Conservation (phyloP, 1,140 invertebrate genomes). For the Babylonia areolata region DNA sequence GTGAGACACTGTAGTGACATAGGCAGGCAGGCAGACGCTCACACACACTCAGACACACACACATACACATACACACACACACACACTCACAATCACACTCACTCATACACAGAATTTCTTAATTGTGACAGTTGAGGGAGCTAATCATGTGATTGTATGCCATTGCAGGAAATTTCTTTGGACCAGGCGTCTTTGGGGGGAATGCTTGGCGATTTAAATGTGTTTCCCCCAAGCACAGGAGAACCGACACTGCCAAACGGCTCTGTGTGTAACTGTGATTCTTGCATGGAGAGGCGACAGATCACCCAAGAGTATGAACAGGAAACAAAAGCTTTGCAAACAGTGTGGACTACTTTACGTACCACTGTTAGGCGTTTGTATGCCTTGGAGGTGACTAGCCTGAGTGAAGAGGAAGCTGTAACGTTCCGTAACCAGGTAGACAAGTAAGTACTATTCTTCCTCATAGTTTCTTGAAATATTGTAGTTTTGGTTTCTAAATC, state of each 20-base stretch:
- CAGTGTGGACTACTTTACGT: conserved; percentile 79
- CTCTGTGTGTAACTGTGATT: conserved; percentile 69
- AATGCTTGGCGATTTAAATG: conserved; percentile 58
- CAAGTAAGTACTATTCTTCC: conserved; percentile 68
- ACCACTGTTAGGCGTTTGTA: conserved; percentile 74
- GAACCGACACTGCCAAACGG: conserved; percentile 61
- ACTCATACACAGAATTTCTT: not conserved
- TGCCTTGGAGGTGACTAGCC: conserved; percentile 49
- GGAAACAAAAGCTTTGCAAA: conserved; percentile 78
- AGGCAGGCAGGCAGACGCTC: not conserved
- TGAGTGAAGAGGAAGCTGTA: conserved; percentile 62
- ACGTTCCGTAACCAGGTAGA: conserved; percentile 71
- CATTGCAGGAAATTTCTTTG: conserved; percentile 57
- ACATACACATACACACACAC: not conserved
- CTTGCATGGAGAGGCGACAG: conserved; percentile 70
- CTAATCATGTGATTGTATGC: conserved; percentile 7
- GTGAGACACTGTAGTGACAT: no score
- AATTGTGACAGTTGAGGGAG: not conserved
- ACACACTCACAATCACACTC: not conserved
- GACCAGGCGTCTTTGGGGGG: conserved; percentile 53
- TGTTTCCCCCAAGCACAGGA: conserved; percentile 44
- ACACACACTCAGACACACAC: not conserved
- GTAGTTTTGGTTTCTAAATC: no score
- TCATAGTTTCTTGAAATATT: no score
- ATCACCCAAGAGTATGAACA: conserved; percentile 76